phyloP scores from a whole-genome alignment of 2,113 vertebrate species.

The Elgaria multicarinata region DNA sequence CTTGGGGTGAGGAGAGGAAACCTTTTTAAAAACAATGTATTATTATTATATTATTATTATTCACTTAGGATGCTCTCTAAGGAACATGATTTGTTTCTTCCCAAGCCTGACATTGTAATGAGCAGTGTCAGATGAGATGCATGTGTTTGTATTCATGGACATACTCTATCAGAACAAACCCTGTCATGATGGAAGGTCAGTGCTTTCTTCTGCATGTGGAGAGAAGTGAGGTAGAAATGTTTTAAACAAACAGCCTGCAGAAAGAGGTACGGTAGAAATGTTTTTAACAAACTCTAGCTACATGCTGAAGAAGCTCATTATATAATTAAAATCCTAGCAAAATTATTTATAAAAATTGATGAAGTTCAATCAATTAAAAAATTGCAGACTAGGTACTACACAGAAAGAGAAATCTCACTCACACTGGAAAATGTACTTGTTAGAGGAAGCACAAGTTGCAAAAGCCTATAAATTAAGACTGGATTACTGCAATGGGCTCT shows the following conservation, averaged over 20 bases:
- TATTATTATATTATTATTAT: too few relatives aligned
- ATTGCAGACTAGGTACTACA: not conserved
- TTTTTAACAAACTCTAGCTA: not conserved
- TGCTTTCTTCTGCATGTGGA: not conserved
- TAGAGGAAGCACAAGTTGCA: slow-evolving; percentile 38
- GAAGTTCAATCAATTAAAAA: not conserved
- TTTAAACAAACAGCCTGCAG: not conserved
- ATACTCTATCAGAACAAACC: not conserved
- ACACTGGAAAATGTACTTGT: slow-evolving; percentile 11
- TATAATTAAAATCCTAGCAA: not conserved
- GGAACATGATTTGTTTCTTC: not conserved
- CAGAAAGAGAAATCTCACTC: not conserved
- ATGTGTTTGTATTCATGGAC: not conserved
- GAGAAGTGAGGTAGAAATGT: not conserved
- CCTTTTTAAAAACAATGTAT: not conserved
- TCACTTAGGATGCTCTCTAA: not conserved
- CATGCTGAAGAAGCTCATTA: not conserved
- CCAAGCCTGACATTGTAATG: not conserved
- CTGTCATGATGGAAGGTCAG: not conserved
- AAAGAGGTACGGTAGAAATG: too few relatives aligned
- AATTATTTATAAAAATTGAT: not conserved
- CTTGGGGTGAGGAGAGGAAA: not conserved
- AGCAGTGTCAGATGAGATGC: not conserved
- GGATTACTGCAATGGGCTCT: too few relatives aligned
- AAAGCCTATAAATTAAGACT: slow-evolving; percentile 44